Evolutionary conservation across 2,888 invertebrate species (phyloP), one percentile per base, ranked within the genome.

Genomic region (Scaeva pyrastri): DNA sequence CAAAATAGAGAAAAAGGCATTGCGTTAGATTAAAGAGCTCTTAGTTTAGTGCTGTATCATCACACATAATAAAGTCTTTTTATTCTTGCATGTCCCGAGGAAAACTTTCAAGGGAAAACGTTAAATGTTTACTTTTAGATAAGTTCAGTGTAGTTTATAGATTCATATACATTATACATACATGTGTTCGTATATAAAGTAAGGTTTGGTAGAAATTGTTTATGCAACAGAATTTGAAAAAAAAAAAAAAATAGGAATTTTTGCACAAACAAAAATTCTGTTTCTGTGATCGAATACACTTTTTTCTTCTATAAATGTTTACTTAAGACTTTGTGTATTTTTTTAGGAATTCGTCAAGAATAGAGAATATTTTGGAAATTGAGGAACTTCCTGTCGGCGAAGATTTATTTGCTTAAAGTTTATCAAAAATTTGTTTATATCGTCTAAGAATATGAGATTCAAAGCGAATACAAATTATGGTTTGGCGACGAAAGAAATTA

Each of bases 111-210:
- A 55, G 78, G 68, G 45, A 68, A 70, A 62, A 23, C n/a, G 8
- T 52, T 66, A 8, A 56, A 56, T 75, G 31, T 45, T 76, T 76
- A 62, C 50, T 23, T 23, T 39, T 21, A 62, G 80, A 80, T 75
- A 75, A 75, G 68, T 50, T 36, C 23, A 50, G 16, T 26, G 5
- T 31, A 23, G 16, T 66, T 31, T 48, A 16, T 26, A 48, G 16
- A 0, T 48, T 16, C 10, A 5, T 26, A 48, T 48, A 48, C 10
- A 5, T 7, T 31, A 8, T 5, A 31, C 6, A 3, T 31, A 31
- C 5, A 31, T 31, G 8, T 31, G 31, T 48, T 48, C 19, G 7
- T 26, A 50, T n/a, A 50, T 23, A 14, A 56, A 19, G 1, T 19
- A 10, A 52, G 21, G 7, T 41, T 39, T 36, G 12, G 12, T 7